Conservation (phyloP, 2,888 invertebrate species). For the Himalopsyche tibetana region DNA sequence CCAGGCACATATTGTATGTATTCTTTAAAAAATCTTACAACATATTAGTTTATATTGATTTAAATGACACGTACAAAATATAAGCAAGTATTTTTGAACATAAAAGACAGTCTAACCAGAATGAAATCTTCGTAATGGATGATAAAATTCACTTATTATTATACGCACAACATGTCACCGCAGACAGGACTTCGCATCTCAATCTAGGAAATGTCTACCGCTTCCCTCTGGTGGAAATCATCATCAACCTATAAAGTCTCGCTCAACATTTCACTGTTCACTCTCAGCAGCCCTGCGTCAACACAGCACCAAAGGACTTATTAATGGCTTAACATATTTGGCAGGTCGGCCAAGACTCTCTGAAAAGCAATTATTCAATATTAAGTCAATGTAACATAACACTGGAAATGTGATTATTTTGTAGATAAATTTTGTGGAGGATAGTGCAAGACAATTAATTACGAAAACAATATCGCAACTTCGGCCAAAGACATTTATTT, state of each 20-base stretch:
- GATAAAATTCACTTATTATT: conserved; percentile 31
- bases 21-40: too few relatives aligned
- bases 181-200: conserved; percentile 22
- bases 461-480: too few relatives aligned
- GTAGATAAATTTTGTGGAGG: too few relatives aligned
- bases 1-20: too few relatives aligned
- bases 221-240: conserved; percentile 8
- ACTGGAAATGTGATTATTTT: too few relatives aligned
- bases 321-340: conserved; percentile 42
- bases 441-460: too few relatives aligned
- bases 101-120: not conserved
- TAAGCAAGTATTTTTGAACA: not conserved
- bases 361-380: conserved; percentile 35
- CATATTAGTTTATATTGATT: too few relatives aligned
- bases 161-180: conserved; percentile 23
- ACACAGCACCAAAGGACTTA: conserved; percentile 40
- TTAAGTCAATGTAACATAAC: not conserved
- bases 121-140: conserved; percentile 27
- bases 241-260: not conserved
- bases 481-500: too few relatives aligned
- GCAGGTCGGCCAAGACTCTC: conserved; percentile 53
- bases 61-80: too few relatives aligned
- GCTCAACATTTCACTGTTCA: conserved; percentile 6
- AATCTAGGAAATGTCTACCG: not conserved
- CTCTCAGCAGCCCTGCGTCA: conserved; percentile 37